phyloP scores from a whole-genome alignment of 2,888 invertebrate genomes.

The Tanaodytes sp. region DNA sequence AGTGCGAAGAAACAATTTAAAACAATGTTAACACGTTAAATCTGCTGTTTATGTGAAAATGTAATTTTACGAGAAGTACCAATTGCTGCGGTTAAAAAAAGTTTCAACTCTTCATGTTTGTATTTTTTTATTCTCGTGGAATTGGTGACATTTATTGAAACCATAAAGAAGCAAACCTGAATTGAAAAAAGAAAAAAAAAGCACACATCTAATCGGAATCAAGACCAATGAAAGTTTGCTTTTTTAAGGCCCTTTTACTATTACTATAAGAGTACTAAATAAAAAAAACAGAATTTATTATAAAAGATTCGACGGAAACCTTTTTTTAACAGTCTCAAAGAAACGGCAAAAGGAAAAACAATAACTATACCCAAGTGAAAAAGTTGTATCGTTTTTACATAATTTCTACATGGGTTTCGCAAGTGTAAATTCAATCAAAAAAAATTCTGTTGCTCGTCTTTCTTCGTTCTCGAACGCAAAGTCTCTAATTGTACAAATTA shows the following conservation, averaged over 20 bases:
- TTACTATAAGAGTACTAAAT: no score
- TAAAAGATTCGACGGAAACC: no score
- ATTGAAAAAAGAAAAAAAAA: constrained; percentile 53
- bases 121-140: no score
- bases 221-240: no score
- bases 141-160: no score
- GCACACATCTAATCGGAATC: no score
- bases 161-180: no score
- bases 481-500: constrained; percentile 46
- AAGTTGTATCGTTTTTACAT: constrained; percentile 46
- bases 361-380: constrained; percentile 38
- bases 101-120: no score
- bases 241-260: no score
- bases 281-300: no score
- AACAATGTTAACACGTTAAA: constrained; percentile 56
- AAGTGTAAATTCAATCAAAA: no score
- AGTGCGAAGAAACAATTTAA: constrained; percentile 29
- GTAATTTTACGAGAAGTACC: constrained; percentile 22
- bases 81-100: no score
- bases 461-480: constrained; percentile 33
- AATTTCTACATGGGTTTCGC: constrained; percentile 35
- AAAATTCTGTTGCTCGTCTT: not conserved
- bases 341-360: constrained; percentile 12
- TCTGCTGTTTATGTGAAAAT: constrained; percentile 59
- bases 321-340: not conserved